Percentiles rank a stretch among this genome's conserved stretches.
phyloP scores from a whole-genome alignment of 2,888 invertebrate genomes.

The Heliconius erato region DNA sequence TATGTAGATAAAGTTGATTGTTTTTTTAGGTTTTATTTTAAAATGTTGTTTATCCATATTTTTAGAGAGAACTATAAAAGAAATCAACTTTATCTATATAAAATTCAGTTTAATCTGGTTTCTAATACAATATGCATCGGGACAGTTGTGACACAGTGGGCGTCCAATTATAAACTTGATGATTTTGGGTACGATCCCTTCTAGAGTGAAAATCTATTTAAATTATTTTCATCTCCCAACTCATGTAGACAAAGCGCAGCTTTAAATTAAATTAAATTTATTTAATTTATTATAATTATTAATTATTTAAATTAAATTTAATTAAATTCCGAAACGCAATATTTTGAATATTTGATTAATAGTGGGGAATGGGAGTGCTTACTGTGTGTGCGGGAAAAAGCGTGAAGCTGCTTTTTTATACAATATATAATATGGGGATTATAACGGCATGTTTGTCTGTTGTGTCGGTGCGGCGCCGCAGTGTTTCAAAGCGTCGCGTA shows the following conservation, averaged over 20 bases:
- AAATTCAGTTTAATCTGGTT: neutral
- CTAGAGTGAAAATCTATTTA: neutral
- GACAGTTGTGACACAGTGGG: neutral
- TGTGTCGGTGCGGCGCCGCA: slow-evolving; percentile 86
- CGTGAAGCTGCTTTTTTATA: neutral
- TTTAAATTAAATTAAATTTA: no score
- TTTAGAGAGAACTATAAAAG: neutral
- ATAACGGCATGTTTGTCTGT: slow-evolving; percentile 85
- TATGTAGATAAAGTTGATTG: slow-evolving; percentile 14
- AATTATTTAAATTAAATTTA: no score
- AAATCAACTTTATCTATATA: slow-evolving; percentile 11
- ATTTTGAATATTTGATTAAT: neutral
- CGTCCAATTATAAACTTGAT: no score
- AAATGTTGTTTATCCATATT: neutral
- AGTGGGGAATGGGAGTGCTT: neutral
- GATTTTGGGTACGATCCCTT: neutral
- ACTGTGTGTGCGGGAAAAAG: no score
- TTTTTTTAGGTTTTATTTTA: neutral
- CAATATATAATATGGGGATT: slow-evolving; percentile 50
- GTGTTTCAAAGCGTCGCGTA: slow-evolving; percentile 98
- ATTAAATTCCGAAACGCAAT: neutral
- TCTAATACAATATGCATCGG: neutral
- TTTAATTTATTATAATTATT: no score
- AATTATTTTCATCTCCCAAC: neutral
- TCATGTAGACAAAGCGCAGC: neutral